A percentile compares a stretch with the other conserved stretches of the same genome.
These are phyloP conservation scores for Girardia tigrina DNA, from an alignment of 2,888 invertebrate genomes.

Conservation along the genomic window DNA sequence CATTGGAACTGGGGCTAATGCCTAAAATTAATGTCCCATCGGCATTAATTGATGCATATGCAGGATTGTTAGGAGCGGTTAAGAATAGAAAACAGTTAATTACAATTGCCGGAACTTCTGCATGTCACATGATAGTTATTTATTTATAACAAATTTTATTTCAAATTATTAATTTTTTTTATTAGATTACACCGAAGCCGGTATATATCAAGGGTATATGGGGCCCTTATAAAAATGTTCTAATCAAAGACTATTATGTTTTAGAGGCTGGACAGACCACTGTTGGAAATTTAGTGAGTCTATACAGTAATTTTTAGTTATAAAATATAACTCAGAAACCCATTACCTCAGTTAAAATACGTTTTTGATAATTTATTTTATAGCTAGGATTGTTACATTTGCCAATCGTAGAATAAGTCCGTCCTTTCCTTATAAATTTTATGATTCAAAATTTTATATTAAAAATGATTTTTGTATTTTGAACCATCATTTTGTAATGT, in stretches of 20 bases:
- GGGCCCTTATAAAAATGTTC: constrained; percentile 30
- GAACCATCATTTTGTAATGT: too few species aligned
- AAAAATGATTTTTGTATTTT: too few species aligned
- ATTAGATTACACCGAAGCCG: background rate
- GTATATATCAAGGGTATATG: constrained; percentile 7
- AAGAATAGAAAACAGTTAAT: constrained; percentile 39
- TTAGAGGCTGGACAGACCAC: constrained; percentile 36
- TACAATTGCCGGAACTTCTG: constrained; percentile 82
- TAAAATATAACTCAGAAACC: too few species aligned
- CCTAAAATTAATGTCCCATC: constrained; percentile 67
- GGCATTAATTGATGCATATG: constrained; percentile 85
- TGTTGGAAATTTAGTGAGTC: constrained; percentile 55
- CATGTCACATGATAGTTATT: constrained; percentile 75
- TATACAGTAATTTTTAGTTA: too few species aligned
- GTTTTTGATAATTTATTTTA: too few species aligned
- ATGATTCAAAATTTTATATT: too few species aligned
- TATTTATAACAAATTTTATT: background rate
- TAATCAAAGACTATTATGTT: background rate
- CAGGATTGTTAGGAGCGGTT: constrained; percentile 65
- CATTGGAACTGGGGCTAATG: constrained; percentile 58
- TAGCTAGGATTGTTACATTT: too few species aligned
- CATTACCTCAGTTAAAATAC: too few species aligned
- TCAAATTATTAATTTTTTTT: background rate
- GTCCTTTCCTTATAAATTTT: too few species aligned
- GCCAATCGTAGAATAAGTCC: too few species aligned